phyloP scores from a whole-genome alignment of 2,113 vertebrate species.

The Helogale parvula region DNA sequence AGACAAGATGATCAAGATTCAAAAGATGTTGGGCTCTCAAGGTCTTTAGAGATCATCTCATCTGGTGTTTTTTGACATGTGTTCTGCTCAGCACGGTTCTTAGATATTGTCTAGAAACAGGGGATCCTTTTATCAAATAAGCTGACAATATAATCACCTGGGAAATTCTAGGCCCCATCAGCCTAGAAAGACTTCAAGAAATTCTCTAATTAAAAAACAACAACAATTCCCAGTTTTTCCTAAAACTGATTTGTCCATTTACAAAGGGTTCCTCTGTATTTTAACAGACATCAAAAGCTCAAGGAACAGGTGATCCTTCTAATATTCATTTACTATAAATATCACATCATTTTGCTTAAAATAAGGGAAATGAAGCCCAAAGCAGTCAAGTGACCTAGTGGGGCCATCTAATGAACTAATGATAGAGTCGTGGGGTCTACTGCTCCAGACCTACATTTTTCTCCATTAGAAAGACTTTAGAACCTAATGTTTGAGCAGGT shows the following conservation, averaged over 20 bases:
- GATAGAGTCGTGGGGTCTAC: rapidly evolving
- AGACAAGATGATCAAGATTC: slow-evolving; percentile 57
- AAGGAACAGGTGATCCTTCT: not conserved
- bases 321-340: not conserved
- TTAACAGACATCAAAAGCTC: not conserved
- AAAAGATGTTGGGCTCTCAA: not conserved
- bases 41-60: slow-evolving; percentile 10
- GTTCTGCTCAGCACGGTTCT: not conserved
- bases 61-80: not conserved
- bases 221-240: not conserved
- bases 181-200: not conserved
- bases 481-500: not conserved
- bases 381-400: not conserved
- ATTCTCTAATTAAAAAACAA: not conserved
- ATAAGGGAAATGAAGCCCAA: not conserved
- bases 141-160: not conserved
- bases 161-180: not conserved
- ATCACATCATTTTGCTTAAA: not conserved
- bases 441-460: rapidly evolving
- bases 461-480: not conserved
- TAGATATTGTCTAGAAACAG: slow-evolving; percentile 19
- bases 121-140: not conserved
- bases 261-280: not conserved
- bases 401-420: not conserved
- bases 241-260: slow-evolving; percentile 28